phyloP scores from a whole-genome alignment of 2,113 vertebrate genomes.

The Bos javanicus region DNA sequence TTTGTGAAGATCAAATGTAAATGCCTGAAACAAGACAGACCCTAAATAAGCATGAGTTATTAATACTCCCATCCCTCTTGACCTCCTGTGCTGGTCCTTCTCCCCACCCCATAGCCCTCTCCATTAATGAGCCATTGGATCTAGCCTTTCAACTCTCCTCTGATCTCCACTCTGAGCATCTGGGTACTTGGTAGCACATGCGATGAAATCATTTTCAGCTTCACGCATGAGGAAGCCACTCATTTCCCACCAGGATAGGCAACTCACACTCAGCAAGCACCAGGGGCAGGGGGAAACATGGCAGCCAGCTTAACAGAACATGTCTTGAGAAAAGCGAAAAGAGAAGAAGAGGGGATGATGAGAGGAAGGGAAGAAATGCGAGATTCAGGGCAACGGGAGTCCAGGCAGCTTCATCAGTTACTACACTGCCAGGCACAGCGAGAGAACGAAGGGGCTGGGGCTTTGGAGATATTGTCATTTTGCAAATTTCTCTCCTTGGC shows the following conservation, averaged over 20 bases:
- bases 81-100: background rate
- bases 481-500: constrained; percentile 69
- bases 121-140: background rate
- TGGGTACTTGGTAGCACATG: constrained; percentile 24
- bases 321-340: background rate
- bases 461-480: constrained; percentile 71
- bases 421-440: constrained; percentile 69
- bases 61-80: background rate
- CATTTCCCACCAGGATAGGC: constrained; percentile 63
- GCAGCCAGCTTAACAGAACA: background rate
- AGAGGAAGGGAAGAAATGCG: background rate
- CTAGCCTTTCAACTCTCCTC: background rate
- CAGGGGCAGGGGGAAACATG: background rate
- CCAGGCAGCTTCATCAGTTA: constrained; percentile 76
- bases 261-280: constrained; percentile 62
- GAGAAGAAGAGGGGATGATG: background rate
- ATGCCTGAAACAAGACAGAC: background rate
- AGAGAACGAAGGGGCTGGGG: constrained; percentile 45
- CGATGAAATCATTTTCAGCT: constrained; percentile 69
- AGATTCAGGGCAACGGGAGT: constrained; percentile 66
- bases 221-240: constrained; percentile 65
- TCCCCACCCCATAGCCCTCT: background rate
- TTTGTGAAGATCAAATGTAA: background rate
- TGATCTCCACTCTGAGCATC: background rate
- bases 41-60: background rate